phyloP scores from a whole-genome alignment of 2,797 vertebrate genomes.

The Semotilus atromaculatus region DNA sequence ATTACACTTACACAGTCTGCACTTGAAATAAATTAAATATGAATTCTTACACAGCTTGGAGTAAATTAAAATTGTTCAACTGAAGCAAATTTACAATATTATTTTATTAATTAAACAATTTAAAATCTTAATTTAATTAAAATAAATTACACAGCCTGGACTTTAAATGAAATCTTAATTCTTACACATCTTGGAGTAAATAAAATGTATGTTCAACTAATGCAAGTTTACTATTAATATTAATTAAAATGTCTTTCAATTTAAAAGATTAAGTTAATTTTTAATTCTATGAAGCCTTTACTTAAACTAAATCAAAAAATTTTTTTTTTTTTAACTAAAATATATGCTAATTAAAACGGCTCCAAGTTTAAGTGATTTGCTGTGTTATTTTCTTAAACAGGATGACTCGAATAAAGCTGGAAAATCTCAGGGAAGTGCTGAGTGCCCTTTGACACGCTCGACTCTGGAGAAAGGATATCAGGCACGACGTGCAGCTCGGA shows the following conservation, averaged over 20 bases:
- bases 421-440: slow-evolving; percentile 93
- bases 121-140: no score
- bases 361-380: background rate
- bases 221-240: no score
- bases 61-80: no score
- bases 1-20: background rate
- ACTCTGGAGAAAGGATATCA: slow-evolving; percentile 85
- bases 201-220: background rate
- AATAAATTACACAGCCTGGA: no score
- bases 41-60: background rate
- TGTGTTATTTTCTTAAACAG: slow-evolving; percentile 12
- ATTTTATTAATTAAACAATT: no score
- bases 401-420: slow-evolving; percentile 86
- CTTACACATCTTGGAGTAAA: background rate
- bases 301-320: background rate
- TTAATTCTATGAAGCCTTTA: background rate
- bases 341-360: background rate
- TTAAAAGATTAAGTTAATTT: background rate
- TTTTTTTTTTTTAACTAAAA: background rate
- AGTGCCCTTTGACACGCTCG: slow-evolving; percentile 83
- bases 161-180: background rate
- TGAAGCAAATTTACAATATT: no score
- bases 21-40: background rate
- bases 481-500: slow-evolving; percentile 84
- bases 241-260: no score